Evolutionary conservation across 1,140 invertebrate species (phyloP), one percentile per base, ranked within the genome.

Genomic region (Drosophila lacteicornis): DNA sequence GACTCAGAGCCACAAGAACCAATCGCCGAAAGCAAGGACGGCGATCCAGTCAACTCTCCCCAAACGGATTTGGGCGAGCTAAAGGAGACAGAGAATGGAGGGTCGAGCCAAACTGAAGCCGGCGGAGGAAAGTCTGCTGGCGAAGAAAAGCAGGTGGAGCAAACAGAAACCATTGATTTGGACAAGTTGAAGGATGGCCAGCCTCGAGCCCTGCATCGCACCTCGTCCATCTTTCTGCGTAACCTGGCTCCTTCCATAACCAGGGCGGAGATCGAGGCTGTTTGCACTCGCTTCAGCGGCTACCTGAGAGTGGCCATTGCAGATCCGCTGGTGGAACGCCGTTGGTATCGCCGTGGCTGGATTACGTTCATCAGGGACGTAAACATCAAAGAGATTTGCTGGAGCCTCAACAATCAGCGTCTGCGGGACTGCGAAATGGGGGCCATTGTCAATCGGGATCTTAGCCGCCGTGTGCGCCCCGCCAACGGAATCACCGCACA

Each of bases 331-430:
- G 97, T 98, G 0, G 99, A 99, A 88, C 95, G 98, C 47, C 95
- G 98, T 43, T 99, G 99, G 96, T 97, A 98, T 93, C 95, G 99
- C 27, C 95, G 98, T 53, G 99, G 98, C 46, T 99, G 99, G 99
- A 98, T 99, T 5, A 99, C 99, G 1, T 99, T 99, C 93, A 96
- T 98, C 80, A 94, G 98, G 43, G 96, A 98, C 91, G 98, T 99
- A 8, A 99, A 99, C 92, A 99, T 99, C 69, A 99, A 99, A 93
- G 98, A 99, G 93, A 99, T 99, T 67, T 99, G 99, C 93, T 99
- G 98, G 98, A 98, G 98, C 93, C 94, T 99, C 11, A 99, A 99
- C 91, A 99, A 98, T 84, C 98, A 99, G 70, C 81, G 92, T 17
- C 73, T 93, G 25, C 46, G 98, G 97, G 97, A 99, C 93, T 96